Base-by-base conservation (phyloP, 30 jellyfish, hydroid and myxozoan genomes). In the Cassiopea andromeda region DNA sequence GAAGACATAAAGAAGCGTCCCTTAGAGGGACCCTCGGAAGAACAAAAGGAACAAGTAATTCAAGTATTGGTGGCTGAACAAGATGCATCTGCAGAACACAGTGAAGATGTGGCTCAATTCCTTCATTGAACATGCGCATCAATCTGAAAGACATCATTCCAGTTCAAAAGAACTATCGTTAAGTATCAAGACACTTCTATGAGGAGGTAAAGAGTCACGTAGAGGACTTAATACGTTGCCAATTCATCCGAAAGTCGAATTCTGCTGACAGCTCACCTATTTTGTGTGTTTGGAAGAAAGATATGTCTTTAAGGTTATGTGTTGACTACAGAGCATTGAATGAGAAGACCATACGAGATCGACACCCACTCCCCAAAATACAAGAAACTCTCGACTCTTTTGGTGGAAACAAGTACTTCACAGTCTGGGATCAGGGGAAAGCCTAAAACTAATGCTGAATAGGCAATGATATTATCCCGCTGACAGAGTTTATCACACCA, bases 401-500 rank as follows among this genome's bases (percentile, higher is more conserved):
- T 10, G 90, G 85, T 16, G 94, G 90, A 1, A 60, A 58, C 49
- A 38, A 14, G 46, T 87, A 79, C 58, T 77, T 87, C 57, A 19
- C 94, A 49, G 77, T 78, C 38, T 54, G 77, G 6, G 94, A 87
- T 67, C 91, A 76, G 47, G 78, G 75, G 44, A 50, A 44, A 46
- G 84, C 94, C 44, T 54, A 54, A 3, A 6, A 54, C 64, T 10
- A 54, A 54, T 6, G 64, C 64, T 87, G 75, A 1, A 66, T 66
- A 66, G 45, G 15, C 12, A 81, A 84, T 44, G 94, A 75, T 74
- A 67, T 82, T 77, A 45, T 43, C 57, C 77, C 82, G 18, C 73
- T 68, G 61, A 84, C 91, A 0, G 96, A 87, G 15, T 76, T 91
- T 76, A 60, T 77, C 61, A 91, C 97, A 13, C 97, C 97, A 19